phyloP scores from a whole-genome alignment of 1,140 invertebrate species.

The Drosophila sulfurigaster region DNA sequence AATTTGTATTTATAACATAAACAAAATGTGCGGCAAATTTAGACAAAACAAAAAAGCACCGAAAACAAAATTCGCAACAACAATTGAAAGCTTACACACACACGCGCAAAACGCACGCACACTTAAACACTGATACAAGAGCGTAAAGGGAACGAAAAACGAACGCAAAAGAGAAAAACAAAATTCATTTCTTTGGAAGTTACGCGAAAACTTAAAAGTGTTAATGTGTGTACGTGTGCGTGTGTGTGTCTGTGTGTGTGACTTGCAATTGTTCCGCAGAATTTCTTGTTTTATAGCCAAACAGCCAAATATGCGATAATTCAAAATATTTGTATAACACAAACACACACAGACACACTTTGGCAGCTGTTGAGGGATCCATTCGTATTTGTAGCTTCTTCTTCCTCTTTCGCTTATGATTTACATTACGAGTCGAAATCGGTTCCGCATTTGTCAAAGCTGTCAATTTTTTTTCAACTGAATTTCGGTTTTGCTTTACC shows the following conservation, averaged over 20 bases:
- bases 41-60: constrained; percentile 38
- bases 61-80: constrained; percentile 47
- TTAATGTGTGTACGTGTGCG: constrained; percentile 14
- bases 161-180: constrained; percentile 27
- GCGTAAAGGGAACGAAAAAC: constrained; percentile 16
- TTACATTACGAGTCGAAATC: no score
- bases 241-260: constrained; percentile 16
- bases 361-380: no score
- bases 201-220: constrained; percentile 18
- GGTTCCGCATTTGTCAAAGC: no score
- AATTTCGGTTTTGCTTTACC: no score
- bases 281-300: constrained; percentile 29
- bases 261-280: constrained; percentile 34
- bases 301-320: constrained; percentile 7
- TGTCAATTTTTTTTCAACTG: no score
- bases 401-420: no score
- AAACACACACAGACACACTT: neutral
- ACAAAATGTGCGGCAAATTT: constrained; percentile 60
- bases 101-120: constrained; percentile 20
- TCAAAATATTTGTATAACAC: constrained; percentile 12
- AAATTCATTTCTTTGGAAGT: constrained; percentile 53
- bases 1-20: constrained; percentile 76
- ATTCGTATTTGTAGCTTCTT: no score
- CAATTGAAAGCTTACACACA: constrained; percentile 42
- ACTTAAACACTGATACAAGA: constrained; percentile 22